Base-by-base conservation (phyloP, 1,140 invertebrate species). In the Phortica variegata region DNA sequence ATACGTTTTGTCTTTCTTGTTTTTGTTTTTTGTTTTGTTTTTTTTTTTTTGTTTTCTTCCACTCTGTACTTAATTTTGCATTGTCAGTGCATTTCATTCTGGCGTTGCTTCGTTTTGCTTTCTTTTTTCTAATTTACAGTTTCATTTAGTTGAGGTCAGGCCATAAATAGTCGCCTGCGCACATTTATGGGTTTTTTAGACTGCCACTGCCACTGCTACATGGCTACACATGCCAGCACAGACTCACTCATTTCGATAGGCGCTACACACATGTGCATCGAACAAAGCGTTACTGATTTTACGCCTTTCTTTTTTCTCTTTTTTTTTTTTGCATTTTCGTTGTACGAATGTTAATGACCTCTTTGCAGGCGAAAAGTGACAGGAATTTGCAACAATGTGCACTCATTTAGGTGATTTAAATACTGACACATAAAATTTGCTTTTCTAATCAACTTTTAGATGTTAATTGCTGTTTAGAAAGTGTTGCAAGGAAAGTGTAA, bases 131-230 rank as follows among this genome's bases (percentile, higher is more conserved):
- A 68, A 68, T 68, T 68, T 68, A 68, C 57, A 68, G 63, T 68
- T 68, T 68, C 63, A 68, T 68, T 68, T 68, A 60, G 60, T 59
- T 59, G 45, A 54, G 63, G 63, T 68, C 63, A 68, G 63, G 68
- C 63, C 60, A 68, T 68, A 68, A 68, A 68, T 68, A 68, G 63
- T 68, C 63, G 63, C 23, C 23, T 26, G 23, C 63, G 43, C 54
- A 52, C 54, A 56, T 56, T 56, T 56, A 41, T 39, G 17, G 13
- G 36, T 16, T 16, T 38, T 15, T 34, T 5, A 34, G 16, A 5
- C 8, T 34, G 33, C 33, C 62, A 68, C 68, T 65, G 63, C n/a
- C n/a, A 43, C 62, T 62, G 56, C 62, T 61, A 60, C 65, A 60
- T 54, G 52, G 63, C 63, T n/a, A 15, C 13, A 15, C 33, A 29